Evolutionary conservation across 2,113 vertebrate genomes (phyloP), one percentile per base, ranked within the genome.

Genomic region (Tragelaphus imberbis): DNA sequence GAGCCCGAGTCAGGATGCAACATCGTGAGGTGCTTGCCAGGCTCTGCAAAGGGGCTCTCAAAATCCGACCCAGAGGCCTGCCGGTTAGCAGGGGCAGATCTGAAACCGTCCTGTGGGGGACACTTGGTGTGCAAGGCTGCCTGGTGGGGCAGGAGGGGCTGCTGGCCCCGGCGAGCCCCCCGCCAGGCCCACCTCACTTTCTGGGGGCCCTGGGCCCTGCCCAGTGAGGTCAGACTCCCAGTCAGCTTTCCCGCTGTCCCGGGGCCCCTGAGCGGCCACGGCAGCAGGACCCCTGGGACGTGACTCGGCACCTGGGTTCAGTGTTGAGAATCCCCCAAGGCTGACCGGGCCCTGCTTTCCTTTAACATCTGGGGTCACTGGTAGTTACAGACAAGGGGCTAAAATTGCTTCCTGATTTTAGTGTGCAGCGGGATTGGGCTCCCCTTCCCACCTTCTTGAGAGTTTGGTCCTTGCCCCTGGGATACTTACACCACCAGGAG

Each of bases 401-500:
- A 10, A 21, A 10, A 10, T 0, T 19, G 51, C 10, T 17, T 17
- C 14, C 5, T 8, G 55, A 17, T 10, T 33, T 61, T 1, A 5
- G 40, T 23, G 16, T 30, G 87, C 33, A 51, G 27, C 5, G 23
- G 4, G 13, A 2, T 15, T 36, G 1, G 6, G 2, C 80, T 25
- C 23, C 33, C 2, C 19, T 19, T 0, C 7, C 44, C 56, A 23
- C 17, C 21, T 36, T 40, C n/a, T 9, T 23, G 30, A 14, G 53
- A 16, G 28, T 0, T 7, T 30, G 5, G 0, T 7, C n/a, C 5
- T 21, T 21, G 12, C 2, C 4, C 7, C 3, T 13, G 33, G 8
- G 19, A 95, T 98, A 99, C 99, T 99, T 97, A 99, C 99, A 99
- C 99, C 11, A 99, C 98, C 91, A 99, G 98, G 14, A 99, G 99